Base-by-base conservation (phyloP, 2,797 vertebrate species). In the Ctenochaetus hawaiiensis region DNA sequence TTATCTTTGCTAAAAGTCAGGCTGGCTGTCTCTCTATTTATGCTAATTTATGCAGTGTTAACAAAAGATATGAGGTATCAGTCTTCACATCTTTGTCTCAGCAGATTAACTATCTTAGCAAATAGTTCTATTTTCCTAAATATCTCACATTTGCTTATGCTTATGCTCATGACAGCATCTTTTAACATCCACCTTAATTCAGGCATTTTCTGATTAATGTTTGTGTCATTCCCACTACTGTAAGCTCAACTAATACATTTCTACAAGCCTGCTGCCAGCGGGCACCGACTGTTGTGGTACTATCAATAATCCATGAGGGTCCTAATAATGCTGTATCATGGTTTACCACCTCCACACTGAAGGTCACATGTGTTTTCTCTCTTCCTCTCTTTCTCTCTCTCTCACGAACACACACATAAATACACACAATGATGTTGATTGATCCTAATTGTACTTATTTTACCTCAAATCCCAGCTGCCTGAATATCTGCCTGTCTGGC, bases 301-400 rank as follows among this genome's bases (percentile, higher is more conserved):
- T 22, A 90, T 93, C 87, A 91, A 93, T 91, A 87, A 91, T 87
- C 89, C 77, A 92, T 65, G 68, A 72, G 75, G 72, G 65, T 62
- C 67, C 82, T 73, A 81, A 91, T 91, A 84, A 87, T 86, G 80
- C 80, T 73, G 72, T 30, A 85, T 90, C 80, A 84, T 78, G 85
- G 67, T 89, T 86, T 79, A 81, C 67, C 85, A 83, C 84, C 83
- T 84, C 63, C 76, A 47, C 53, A 13, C 66, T 81, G 70, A 86
- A 88, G 80, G 85, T 87, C 77, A 80, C 70, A 23, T 62, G 73
- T 72, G 23, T 69, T 67, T 22, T 56, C 56, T 71, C 72, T 22
- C 56, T 7, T 48, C 1, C 47, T 8, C 53, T 20, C 30, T 2
- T 18, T 12, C 34, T 41, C 39, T 41, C 8, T 41, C 39, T 41